Percentiles rank a stretch among this genome's conserved stretches.
Conservation (phyloP, 2,797 vertebrate species). For the Octomys mimax region DNA sequence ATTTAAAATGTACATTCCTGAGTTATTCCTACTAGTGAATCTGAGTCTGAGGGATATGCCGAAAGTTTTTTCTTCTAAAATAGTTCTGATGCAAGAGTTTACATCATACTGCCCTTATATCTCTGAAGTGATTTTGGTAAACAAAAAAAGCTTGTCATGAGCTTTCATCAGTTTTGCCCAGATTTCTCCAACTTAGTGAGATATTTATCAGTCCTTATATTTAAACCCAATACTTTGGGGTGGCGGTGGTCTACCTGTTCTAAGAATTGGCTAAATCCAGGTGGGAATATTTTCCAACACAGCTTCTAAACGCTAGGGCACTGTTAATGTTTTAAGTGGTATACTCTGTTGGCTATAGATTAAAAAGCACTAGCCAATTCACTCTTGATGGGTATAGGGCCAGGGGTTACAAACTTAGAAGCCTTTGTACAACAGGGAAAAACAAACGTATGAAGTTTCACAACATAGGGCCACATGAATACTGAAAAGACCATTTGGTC, state of each 20-base stretch:
- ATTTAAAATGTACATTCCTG: conserved; percentile 16
- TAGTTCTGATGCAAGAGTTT: neutral
- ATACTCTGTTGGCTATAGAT: neutral
- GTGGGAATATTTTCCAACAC: neutral
- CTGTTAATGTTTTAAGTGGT: neutral
- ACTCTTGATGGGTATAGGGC: neutral
- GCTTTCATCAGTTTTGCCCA: neutral
- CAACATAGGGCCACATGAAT: neutral
- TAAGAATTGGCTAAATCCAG: neutral
- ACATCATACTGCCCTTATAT: neutral
- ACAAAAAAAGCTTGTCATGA: neutral
- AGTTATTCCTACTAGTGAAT: neutral
- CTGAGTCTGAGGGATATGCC: neutral
- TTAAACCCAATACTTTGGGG: neutral
- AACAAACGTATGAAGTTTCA: neutral
- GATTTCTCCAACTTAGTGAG: neutral
- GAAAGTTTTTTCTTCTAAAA: neutral
- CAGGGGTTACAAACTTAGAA: neutral
- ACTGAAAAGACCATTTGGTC: neutral
- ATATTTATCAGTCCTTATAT: neutral
- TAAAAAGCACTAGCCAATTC: neutral
- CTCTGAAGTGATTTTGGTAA: neutral
- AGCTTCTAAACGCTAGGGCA: neutral
- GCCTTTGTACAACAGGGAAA: conserved; percentile 3
- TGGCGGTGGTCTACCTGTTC: neutral